Base-by-base conservation (phyloP, 2,888 invertebrate genomes). In the Calameuta pallipes region DNA sequence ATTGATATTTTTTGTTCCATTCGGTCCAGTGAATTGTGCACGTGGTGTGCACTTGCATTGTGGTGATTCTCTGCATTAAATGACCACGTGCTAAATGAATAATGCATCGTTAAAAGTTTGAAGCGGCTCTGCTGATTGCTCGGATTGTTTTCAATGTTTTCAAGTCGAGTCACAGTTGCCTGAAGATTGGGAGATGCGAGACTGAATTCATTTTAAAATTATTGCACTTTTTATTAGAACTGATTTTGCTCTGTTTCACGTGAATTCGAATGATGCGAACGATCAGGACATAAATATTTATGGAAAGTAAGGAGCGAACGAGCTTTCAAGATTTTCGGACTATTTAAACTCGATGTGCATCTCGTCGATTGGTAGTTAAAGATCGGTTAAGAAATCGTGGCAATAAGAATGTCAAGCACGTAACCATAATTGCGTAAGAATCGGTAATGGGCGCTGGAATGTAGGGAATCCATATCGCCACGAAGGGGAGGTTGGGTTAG, bases 351-450 rank as follows among this genome's bases (percentile, higher is more conserved):
- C 69, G 15, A 35, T 23, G 23, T 4, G 41, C 41, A 56, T 56
- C 41, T 56, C 23, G 23, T 56, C 56, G 9, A 56, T 56, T 56
- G 2, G 23, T 84, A 88, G 85, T 85, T 88, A 88, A 88, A 88
- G 89, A 88, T 87, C 87, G 84, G 87, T 87, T 88, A 88, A 89
- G 85, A 85, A 83, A 88, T 87, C 85, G 83, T 79, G 82, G 75
- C 80, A 85, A 84, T 84, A 83, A 83, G 85, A 83, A 88, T 88
- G 84, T 84, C 77, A 73, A 84, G 85, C 89, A 88, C 86, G 88
- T 87, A 83, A 82, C 84, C 85, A 86, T 86, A 85, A 80, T 81
- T 36, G 75, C 81, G 83, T 79, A 79, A 81, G 77, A 80, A 79
- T 77, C 78, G 76, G 73, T 36, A 41, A 74, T n/a, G 73, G 13